Percentiles rank a stretch among this genome's conserved stretches.
phyloP scores from a whole-genome alignment of 2,888 invertebrate species.

The Watsonalla binaria region DNA sequence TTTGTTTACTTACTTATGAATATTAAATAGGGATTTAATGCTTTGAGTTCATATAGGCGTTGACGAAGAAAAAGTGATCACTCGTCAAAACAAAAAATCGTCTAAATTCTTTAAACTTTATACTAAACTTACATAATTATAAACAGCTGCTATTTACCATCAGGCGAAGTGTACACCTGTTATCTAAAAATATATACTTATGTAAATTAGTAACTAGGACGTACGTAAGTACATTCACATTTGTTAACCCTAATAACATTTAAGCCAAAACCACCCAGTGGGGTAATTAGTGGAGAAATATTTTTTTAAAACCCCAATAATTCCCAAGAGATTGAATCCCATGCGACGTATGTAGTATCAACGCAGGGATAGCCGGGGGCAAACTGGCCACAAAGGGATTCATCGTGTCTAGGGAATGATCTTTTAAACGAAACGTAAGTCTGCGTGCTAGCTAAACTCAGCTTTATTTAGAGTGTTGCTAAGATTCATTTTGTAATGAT shows the following conservation, averaged over 20 bases:
- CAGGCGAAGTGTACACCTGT: conserved; percentile 6
- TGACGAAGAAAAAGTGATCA: no score
- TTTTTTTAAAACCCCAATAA: conserved; percentile 62
- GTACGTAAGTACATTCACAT: no score
- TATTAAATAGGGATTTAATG: no score
- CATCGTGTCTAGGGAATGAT: conserved; percentile 43
- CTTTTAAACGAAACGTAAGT: conserved; percentile 36
- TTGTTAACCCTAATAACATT: conserved; percentile 1
- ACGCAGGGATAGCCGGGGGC: neutral
- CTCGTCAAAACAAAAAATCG: no score
- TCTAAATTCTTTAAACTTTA: no score
- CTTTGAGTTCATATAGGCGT: no score
- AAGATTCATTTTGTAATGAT: no score
- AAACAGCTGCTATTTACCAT: no score
- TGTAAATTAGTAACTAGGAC: no score
- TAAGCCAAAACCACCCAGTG: conserved; percentile 1
- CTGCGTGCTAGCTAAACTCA: neutral
- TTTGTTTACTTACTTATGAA: no score
- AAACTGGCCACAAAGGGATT: conserved; percentile 31
- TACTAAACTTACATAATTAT: no score
- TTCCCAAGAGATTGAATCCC: conserved; percentile 78
- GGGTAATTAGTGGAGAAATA: conserved; percentile 11
- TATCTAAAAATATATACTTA: no score
- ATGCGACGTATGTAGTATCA: conserved; percentile 35
- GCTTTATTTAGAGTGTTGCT: neutral